Conservation (phyloP, 2,797 vertebrate species). For the Cuculus canorus region DNA sequence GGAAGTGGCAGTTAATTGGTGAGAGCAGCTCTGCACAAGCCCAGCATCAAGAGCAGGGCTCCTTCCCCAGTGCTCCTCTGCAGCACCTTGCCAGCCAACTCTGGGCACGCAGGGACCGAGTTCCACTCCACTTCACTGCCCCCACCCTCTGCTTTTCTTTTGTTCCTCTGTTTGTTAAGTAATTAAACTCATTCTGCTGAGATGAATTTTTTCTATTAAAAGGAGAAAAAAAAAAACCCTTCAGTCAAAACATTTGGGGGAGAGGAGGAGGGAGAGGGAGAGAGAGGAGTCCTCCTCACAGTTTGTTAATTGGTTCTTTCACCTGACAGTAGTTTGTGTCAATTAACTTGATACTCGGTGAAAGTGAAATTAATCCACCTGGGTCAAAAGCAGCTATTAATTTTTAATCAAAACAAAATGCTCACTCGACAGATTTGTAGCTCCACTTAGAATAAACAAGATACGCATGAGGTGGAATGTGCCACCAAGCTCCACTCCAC, state of each 20-base stretch:
- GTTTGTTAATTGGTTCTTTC: conserved; percentile 81
- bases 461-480: conserved; percentile 33
- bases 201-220: conserved; percentile 63
- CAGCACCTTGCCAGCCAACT: neutral
- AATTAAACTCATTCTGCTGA: conserved; percentile 70
- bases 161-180: conserved; percentile 53
- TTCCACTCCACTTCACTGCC: neutral
- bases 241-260: conserved; percentile 70
- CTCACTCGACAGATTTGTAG: conserved; percentile 76
- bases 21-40: neutral
- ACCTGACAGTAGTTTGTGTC: conserved; percentile 80
- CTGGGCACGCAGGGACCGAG: neutral
- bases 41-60: neutral
- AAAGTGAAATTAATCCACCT: conserved; percentile 81
- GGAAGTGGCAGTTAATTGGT: conserved; percentile 30
- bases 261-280: neutral
- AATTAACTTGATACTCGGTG: conserved; percentile 80
- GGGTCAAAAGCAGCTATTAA: conserved; percentile 83
- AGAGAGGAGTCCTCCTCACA: conserved; percentile 62
- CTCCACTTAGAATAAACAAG: conserved; percentile 70
- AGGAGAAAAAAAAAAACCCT: neutral
- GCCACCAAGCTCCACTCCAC: neutral
- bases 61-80: neutral
- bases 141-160: neutral
- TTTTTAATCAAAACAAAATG: conserved; percentile 83